Evolutionary conservation across 2,797 vertebrate genomes (phyloP).

Genomic region (Dryobates pubescens): DNA sequence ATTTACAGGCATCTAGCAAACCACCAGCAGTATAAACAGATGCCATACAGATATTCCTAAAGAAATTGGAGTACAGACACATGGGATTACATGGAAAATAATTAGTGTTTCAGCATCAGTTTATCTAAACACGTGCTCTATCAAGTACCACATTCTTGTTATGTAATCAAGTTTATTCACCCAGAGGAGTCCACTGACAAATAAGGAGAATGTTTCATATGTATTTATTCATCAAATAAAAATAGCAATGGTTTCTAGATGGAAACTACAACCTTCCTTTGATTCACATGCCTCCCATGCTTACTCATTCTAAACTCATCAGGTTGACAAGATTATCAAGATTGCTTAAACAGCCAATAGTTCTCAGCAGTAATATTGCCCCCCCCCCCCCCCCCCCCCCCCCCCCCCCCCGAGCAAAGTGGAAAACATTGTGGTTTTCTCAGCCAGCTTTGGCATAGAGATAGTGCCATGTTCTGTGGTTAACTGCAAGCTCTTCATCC

Average conservation of each 20-base stretch:
- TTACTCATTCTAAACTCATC: conserved; percentile 11
- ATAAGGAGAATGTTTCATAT: neutral
- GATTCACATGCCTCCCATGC: conserved; percentile 40
- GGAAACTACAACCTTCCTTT: conserved; percentile 43
- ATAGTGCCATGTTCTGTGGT: conserved; percentile 49
- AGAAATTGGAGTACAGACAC: neutral
- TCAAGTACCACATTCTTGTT: conserved; percentile 38
- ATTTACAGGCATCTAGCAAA: conserved; percentile 22
- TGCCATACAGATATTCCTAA: neutral
- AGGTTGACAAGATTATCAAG: conserved; percentile 27
- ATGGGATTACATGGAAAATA: neutral
- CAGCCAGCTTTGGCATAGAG: conserved; percentile 5
- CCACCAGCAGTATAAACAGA: neutral
- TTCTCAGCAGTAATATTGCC: neutral
- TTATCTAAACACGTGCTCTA: neutral
- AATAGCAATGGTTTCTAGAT: conserved; percentile 41
- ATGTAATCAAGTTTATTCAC: conserved; percentile 15
- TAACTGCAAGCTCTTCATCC: conserved; percentile 37
- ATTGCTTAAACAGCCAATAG: neutral
- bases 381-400: too few species aligned
- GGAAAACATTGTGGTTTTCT: conserved; percentile 18
- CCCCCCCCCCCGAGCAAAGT: neutral
- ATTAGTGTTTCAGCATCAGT: too few species aligned
- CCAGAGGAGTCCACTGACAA: neutral
- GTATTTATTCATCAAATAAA: conserved; percentile 43